Percentiles rank a stretch among this genome's conserved stretches.
Evolutionary conservation across 2,113 vertebrate species (phyloP).

Genomic region (Antechinus flavipes): DNA sequence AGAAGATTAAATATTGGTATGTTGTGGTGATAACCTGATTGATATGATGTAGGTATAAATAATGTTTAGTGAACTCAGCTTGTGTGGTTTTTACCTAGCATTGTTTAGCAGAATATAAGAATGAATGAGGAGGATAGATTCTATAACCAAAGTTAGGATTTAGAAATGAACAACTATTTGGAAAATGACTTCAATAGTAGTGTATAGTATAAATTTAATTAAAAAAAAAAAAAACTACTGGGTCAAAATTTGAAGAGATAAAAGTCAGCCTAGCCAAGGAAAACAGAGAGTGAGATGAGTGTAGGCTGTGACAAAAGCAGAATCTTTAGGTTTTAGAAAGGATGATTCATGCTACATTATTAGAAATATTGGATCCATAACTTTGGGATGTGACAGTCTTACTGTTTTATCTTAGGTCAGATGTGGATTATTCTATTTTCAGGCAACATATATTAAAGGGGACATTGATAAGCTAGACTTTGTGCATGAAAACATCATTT

Average conservation of each 20-base stretch:
- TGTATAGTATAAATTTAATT: background rate
- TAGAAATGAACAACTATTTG: background rate
- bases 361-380: background rate
- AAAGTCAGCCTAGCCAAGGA: background rate
- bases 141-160: background rate
- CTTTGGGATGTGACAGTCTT: background rate
- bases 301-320: background rate
- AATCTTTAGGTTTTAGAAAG: background rate
- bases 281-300: background rate
- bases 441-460: background rate
- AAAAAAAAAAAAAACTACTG: background rate
- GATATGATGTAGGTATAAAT: background rate
- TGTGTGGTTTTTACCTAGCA: background rate
- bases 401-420: background rate
- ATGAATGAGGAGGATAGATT: background rate
- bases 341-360: background rate
- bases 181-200: background rate
- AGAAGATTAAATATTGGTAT: background rate
- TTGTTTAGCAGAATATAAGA: background rate
- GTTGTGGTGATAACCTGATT: background rate
- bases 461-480: background rate
- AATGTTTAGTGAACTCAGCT: background rate
- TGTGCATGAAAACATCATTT: background rate
- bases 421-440: background rate
- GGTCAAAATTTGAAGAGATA: background rate